phyloP scores from a whole-genome alignment of 2,797 vertebrate genomes.

The Erethizon dorsatum region DNA sequence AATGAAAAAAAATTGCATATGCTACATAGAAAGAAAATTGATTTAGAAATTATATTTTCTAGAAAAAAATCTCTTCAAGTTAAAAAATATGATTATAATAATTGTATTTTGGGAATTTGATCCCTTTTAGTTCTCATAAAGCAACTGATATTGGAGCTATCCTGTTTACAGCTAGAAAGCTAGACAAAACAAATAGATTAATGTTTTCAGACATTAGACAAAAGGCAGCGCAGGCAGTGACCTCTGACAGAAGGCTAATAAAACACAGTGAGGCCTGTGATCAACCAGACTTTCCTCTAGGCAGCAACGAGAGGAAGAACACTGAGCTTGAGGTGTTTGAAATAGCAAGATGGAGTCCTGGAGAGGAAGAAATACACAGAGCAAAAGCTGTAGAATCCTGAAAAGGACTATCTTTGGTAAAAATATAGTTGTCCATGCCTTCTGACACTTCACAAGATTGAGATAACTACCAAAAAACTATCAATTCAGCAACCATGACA shows the following conservation, averaged over 20 bases:
- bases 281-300: background rate
- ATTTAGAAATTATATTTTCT: constrained; percentile 41
- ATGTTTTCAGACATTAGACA: background rate
- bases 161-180: background rate
- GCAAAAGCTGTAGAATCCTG: background rate
- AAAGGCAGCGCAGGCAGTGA: background rate
- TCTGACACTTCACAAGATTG: background rate
- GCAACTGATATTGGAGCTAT: background rate
- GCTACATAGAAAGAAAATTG: constrained; percentile 57
- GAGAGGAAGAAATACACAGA: background rate
- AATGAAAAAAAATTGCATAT: constrained; percentile 6
- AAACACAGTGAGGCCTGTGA: background rate
- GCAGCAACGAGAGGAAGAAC: background rate
- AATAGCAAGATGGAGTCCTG: background rate
- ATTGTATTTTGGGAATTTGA: background rate
- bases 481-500: background rate
- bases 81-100: constrained; percentile 40
- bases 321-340: background rate
- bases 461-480: background rate
- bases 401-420: background rate
- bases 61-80: constrained; percentile 53
- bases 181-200: background rate
- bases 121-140: background rate
- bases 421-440: background rate
- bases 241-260: background rate